Base-by-base conservation (phyloP, 2,888 invertebrate genomes). In the Acrocyrtus sp. region DNA sequence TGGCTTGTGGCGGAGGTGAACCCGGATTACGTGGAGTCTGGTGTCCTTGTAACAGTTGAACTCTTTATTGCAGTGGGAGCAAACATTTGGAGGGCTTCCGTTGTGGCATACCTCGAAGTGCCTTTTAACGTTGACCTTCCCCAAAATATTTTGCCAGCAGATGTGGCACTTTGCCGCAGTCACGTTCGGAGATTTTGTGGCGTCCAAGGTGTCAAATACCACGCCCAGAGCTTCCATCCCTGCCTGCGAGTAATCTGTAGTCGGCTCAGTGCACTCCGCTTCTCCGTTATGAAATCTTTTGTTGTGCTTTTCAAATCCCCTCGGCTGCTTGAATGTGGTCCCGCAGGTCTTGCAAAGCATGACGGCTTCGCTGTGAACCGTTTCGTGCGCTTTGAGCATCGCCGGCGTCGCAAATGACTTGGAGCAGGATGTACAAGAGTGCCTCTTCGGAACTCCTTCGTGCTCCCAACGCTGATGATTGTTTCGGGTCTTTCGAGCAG, bases 71-170 rank as follows among this genome's bases (percentile, higher is more conserved):
- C 70, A 70, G 4, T 50, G 21, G 15, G 47, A 24, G 43, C 70
- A 70, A 15, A 51, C 10, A 39, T 27, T 17, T 0, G 24, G 63
- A 43, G 29, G 27, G 1, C 2, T 1, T 17, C 45, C 53, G 12
- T 54, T 56, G 34, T 70, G 70, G 3, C 15, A 5, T n/a, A 24
- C 24, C 5, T 24, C 51, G 48, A 70, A 70, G 21, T 70, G 70
- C 12, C 22, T 17, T 6, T 39, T 6, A n/a, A 70, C 5, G 15
- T 41, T 62, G 1, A 39, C 19, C 19, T 15, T 50, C 5, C 45
- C 57, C 10, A 22, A 6, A 22, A 70, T 22, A 1, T 15, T n/a
- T 12, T 27, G 19, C 62, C 70, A 62, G 17, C 70, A 70, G 26
- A 70, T 12, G 24, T 69, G 69, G 27, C 70, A 70, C 2, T 43